These are phyloP conservation scores for Muraenolepis orangiensis DNA, from an alignment of 2,797 vertebrate genomes.

Conservation along the genomic window DNA sequence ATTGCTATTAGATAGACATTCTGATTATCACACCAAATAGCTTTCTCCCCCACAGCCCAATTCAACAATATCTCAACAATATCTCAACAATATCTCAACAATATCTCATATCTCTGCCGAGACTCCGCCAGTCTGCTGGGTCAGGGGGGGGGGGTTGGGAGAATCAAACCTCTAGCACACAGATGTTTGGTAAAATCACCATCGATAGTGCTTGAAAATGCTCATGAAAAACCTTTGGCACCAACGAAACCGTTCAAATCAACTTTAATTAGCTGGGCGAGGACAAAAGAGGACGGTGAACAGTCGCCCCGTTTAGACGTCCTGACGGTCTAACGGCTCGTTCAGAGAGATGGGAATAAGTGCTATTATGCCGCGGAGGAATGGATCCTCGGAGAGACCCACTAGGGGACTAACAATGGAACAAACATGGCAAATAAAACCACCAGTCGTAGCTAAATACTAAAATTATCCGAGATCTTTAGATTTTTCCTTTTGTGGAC, in stretches of 20 bases:
- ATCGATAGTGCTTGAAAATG: conserved; percentile 21
- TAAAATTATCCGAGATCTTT: conserved; percentile 6
- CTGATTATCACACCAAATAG: no score
- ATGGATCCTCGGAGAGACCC: conserved; percentile 52
- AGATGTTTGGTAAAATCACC: conserved; percentile 14
- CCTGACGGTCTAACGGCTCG: conserved; percentile 53
- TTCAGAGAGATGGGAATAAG: conserved; percentile 59
- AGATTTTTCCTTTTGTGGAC: neutral
- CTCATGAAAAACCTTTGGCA: conserved; percentile 3
- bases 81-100: no score
- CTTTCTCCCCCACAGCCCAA: no score
- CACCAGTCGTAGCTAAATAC: conserved; percentile 19
- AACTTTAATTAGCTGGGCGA: conserved; percentile 36
- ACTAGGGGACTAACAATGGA: conserved; percentile 47
- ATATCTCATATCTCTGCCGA: no score
- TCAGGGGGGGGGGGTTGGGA: no score
- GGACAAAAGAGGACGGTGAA: conserved; percentile 44
- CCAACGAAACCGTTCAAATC: conserved; percentile 20
- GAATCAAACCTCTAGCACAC: no score
- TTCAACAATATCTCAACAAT: no score
- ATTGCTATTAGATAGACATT: no score
- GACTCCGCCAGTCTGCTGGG: no score
- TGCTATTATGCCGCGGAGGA: conserved; percentile 56
- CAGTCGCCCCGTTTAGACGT: conserved; percentile 43
- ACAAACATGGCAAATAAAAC: conserved; percentile 47